Evolutionary conservation across 2,113 vertebrate species (phyloP), one percentile per base, ranked within the genome.

Genomic region (Onychostruthus taczanowskii): DNA sequence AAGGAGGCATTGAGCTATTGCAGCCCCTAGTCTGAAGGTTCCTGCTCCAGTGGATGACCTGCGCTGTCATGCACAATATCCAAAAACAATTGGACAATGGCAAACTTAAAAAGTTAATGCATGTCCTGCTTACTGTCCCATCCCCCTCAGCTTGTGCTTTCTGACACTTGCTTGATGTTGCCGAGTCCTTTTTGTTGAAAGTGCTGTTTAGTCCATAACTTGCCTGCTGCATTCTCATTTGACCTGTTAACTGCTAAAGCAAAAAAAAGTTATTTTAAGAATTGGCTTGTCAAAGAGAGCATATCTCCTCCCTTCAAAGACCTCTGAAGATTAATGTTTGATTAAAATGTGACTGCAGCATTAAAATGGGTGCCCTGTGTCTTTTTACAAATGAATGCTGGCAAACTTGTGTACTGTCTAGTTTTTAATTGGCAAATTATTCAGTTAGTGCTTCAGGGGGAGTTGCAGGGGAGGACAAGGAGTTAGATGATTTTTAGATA

Each of bases 1-100:
- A 89, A 96, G 92, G 91, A 94, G 92, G 80, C 94, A 92, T 67
- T 96, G 96, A 97, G 94, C 80, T 96, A 96, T 95, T 96, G 93
- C 93, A 94, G 84, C 83, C 89, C 86, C 93, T 96, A 86, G 91
- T 93, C 92, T 96, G 96, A 96, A 97, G 92, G 90, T 87, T 84
- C 89, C 86, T 89, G 90, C 79, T 94, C 89, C 93, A 93, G 80
- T 82, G 77, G 93, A 85, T 95, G 94, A 94, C 91, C 91, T 79
- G 80, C 77, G 0, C 85, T 96, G 91, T 94, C 87, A 92, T 84
- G 68, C 91, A 88, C 63, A 14, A 83, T 94, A 81, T 63, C 70
- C 77, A 84, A 96, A 91, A 94, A 4, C 68, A 89, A 64, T 61
- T 94, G 75, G 89, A 91, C 94, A 95, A 30, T 95, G 63, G 89